Conservation (phyloP, 2,797 vertebrate species). For the Propithecus perrieri region DNA sequence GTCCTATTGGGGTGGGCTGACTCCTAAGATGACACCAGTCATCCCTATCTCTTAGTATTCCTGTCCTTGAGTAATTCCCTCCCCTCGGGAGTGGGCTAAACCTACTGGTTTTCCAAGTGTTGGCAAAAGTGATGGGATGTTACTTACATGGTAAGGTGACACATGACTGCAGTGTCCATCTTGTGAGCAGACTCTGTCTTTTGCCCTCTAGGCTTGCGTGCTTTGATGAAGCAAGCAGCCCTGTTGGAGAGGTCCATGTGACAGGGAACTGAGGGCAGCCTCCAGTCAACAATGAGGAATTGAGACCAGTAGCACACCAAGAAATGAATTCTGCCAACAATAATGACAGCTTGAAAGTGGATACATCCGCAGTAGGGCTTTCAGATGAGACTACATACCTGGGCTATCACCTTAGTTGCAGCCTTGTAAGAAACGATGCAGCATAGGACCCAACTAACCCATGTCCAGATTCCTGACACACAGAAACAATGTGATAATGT, state of each 20-base stretch:
- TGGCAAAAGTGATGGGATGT: neutral
- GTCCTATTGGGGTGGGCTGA: neutral
- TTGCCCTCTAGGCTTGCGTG: neutral
- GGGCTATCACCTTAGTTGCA: neutral
- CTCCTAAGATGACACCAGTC: neutral
- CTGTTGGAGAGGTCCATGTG: neutral
- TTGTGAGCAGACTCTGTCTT: neutral
- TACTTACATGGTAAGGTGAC: neutral
- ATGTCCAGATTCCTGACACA: neutral
- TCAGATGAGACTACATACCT: neutral
- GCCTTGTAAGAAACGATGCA: neutral
- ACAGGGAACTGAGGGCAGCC: neutral
- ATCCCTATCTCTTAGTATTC: neutral
- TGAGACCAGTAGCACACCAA: neutral
- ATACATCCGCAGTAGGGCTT: neutral
- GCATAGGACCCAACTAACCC: neutral
- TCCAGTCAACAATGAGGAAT: neutral
- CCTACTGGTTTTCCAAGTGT: neutral
- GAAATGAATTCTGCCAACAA: neutral
- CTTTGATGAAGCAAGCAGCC: neutral
- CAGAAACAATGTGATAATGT: neutral
- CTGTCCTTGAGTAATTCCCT: neutral
- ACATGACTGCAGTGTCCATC: neutral
- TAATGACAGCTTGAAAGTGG: neutral
- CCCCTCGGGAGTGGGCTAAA: neutral